Conservation (phyloP, 1,140 invertebrate species). For the Caenorhabditis elegans region WBcel235 BX284602.5:15151501-15152000, state of each 20-base stretch:
- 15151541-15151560: constrained; percentile 55
- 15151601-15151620: constrained; percentile 33
- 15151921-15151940: no score
- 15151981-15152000: no score
- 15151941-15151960: no score
- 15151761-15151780: constrained; percentile 55
- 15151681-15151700: not conserved
- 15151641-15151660: constrained; percentile 50
- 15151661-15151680: constrained; percentile 37
- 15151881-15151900: not conserved
- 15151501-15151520: constrained; percentile 52
- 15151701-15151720: constrained; percentile 50
- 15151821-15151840: constrained; percentile 6
- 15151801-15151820: constrained; percentile 45
- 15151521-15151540: constrained; percentile 50
- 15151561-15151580: constrained; percentile 40
- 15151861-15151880: not conserved
- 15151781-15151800: constrained; percentile 40
- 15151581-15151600: constrained; percentile 49
- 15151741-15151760: constrained; percentile 47
- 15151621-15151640: constrained; percentile 49
- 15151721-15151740: constrained; percentile 61
- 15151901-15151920: no score
- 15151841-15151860: not conserved
- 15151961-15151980: no score